phyloP scores from a whole-genome alignment of 2,888 invertebrate species.

The Sinhomidia bicolor region DNA sequence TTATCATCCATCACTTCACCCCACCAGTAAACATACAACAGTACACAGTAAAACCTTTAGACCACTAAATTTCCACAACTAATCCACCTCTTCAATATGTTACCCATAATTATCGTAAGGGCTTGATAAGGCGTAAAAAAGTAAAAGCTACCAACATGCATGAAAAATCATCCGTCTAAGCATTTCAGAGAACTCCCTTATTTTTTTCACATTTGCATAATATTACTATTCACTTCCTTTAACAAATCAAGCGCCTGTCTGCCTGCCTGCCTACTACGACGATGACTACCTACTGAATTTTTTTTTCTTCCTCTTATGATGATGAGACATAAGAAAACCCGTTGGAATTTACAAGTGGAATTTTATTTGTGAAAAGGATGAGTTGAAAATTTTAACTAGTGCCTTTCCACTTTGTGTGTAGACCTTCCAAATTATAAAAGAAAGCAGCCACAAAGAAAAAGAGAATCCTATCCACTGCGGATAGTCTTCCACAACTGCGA shows the following conservation, averaged over 20 bases:
- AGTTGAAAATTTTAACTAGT: no score
- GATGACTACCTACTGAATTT: no score
- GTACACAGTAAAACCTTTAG: no score
- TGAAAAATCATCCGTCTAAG: not conserved
- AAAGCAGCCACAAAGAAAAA: not conserved
- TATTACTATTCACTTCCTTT: not conserved
- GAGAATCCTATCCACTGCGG: not conserved
- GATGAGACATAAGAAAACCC: no score
- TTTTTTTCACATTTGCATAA: not conserved
- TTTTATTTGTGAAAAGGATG: no score
- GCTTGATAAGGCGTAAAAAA: not conserved
- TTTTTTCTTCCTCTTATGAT: no score
- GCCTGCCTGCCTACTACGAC: no score
- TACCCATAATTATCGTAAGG: not conserved
- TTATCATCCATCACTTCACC: slow-evolving; percentile 24
- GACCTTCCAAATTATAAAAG: slow-evolving; percentile 8
- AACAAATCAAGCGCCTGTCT: no score
- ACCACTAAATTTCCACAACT: not conserved
- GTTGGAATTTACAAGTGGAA: no score
- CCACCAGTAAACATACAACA: not conserved
- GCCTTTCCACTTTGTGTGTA: not conserved
- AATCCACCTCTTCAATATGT: not conserved
- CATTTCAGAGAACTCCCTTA: not conserved
- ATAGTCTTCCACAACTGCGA: not conserved
- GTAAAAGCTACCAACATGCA: no score